These are phyloP conservation scores for Ornithoptera priamus DNA, from an alignment of 2,888 invertebrate species.

Conservation along the genomic window DNA sequence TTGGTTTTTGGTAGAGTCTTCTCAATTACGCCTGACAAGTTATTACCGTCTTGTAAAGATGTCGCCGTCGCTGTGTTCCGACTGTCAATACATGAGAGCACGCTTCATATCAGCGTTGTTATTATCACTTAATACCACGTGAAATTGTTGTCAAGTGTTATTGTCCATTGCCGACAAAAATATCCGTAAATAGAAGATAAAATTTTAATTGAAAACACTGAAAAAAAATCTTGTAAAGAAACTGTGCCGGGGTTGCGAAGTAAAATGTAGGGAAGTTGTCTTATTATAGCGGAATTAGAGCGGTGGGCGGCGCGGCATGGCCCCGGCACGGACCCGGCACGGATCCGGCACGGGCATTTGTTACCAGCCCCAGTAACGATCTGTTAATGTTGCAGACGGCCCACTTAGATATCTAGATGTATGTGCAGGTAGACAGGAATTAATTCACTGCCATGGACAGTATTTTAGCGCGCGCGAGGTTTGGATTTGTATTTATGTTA, in stretches of 20 bases:
- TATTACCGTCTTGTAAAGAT: too few species aligned
- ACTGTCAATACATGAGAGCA: too few species aligned
- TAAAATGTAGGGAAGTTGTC: slow-evolving; percentile 69
- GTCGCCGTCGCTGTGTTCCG: too few species aligned
- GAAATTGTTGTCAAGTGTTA: not conserved
- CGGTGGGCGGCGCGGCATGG: slow-evolving; percentile 35
- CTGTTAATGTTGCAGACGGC: not conserved
- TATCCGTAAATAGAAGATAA: too few species aligned
- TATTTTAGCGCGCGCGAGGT: too few species aligned
- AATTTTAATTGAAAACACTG: too few species aligned
- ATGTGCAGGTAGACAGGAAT: too few species aligned
- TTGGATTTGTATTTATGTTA: too few species aligned
- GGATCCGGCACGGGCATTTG: slow-evolving; percentile 22
- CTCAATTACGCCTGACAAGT: too few species aligned
- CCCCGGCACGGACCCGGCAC: not conserved
- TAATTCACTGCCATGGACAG: too few species aligned
- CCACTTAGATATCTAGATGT: not conserved
- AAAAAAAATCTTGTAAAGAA: slow-evolving; percentile 49
- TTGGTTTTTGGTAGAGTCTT: too few species aligned
- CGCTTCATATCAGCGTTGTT: slow-evolving; percentile 29
- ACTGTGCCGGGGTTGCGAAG: slow-evolving; percentile 43
- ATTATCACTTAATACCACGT: slow-evolving; percentile 31
- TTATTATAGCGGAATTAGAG: slow-evolving; percentile 72
- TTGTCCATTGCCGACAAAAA: not conserved
- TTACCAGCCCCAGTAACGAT: slow-evolving; percentile 28